These are phyloP conservation scores for Microtus montanus DNA, from an alignment of 2,113 vertebrate species.

Conservation along the genomic window DNA sequence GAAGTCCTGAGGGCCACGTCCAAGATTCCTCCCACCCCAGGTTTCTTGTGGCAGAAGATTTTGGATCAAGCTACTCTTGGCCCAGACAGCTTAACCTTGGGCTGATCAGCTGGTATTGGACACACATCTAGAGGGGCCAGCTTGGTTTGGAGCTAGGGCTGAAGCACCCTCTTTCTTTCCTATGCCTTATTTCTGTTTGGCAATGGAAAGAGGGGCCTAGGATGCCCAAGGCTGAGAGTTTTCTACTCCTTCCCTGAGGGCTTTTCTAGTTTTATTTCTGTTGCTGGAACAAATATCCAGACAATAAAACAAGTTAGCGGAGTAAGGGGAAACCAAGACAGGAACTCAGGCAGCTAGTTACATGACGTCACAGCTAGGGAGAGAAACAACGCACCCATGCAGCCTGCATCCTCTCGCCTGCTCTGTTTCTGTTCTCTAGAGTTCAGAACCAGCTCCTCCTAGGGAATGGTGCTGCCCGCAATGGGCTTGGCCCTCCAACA, in stretches of 20 bases:
- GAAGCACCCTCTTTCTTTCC: background rate
- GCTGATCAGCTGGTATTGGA: no score
- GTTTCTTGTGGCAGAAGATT: background rate
- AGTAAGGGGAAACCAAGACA: background rate
- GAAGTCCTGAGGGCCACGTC: background rate
- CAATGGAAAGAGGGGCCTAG: background rate
- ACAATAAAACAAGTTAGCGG: no score
- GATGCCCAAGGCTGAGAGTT: no score
- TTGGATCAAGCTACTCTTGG: background rate
- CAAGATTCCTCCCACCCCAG: background rate
- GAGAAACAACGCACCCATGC: background rate
- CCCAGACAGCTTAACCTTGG: background rate
- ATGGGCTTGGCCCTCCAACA: background rate
- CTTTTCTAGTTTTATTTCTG: background rate
- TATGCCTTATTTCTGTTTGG: background rate
- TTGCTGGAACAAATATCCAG: background rate
- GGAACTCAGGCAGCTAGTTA: background rate
- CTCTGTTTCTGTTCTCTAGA: background rate
- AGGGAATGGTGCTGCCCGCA: background rate
- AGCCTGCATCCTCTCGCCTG: background rate
- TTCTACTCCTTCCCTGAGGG: background rate
- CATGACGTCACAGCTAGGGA: no score
- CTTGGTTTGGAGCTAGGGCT: background rate
- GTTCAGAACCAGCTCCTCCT: background rate
- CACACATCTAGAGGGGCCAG: background rate